Evolutionary conservation across 1,140 invertebrate species (phyloP).

Genomic region (Brachionus calyciflorus): DNA sequence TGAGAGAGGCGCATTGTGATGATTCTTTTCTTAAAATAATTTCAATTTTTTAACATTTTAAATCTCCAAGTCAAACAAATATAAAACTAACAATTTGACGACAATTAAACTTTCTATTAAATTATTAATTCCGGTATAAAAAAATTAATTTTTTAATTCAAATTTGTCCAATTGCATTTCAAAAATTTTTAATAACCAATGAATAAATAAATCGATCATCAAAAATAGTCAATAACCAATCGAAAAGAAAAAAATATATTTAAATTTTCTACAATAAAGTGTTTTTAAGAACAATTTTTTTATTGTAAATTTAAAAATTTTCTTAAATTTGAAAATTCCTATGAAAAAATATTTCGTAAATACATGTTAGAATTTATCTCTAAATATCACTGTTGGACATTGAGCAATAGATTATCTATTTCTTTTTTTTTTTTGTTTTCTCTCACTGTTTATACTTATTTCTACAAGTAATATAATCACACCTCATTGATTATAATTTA

Average conservation of each 20-base stretch:
- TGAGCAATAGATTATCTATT: not conserved
- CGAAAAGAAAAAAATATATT: no score
- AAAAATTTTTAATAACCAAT: not conserved
- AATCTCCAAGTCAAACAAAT: not conserved
- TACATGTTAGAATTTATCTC: constrained; percentile 34
- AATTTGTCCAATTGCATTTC: constrained; percentile 7
- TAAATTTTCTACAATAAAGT: not conserved
- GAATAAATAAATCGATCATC: not conserved
- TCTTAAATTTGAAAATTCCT: no score
- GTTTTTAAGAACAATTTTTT: not conserved
- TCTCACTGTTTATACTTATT: constrained; percentile 41
- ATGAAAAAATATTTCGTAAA: constrained; percentile 38
- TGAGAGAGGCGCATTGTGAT: no score
- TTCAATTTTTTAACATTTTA: no score
- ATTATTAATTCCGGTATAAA: constrained; percentile 1
- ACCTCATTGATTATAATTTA: constrained; percentile 32
- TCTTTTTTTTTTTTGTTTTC: not conserved
- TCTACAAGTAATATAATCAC: constrained; percentile 25
- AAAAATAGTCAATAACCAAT: not conserved
- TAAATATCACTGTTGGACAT: not conserved
- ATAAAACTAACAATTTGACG: constrained; percentile 25
- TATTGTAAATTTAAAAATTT: no score
- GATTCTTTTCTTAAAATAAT: no score
- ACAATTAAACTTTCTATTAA: not conserved
- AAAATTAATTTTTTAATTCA: constrained; percentile 24